Percentiles rank a stretch among this genome's conserved stretches.
Conservation (phyloP, 2,113 vertebrate species). For the Dendrocopos noguchii region DNA sequence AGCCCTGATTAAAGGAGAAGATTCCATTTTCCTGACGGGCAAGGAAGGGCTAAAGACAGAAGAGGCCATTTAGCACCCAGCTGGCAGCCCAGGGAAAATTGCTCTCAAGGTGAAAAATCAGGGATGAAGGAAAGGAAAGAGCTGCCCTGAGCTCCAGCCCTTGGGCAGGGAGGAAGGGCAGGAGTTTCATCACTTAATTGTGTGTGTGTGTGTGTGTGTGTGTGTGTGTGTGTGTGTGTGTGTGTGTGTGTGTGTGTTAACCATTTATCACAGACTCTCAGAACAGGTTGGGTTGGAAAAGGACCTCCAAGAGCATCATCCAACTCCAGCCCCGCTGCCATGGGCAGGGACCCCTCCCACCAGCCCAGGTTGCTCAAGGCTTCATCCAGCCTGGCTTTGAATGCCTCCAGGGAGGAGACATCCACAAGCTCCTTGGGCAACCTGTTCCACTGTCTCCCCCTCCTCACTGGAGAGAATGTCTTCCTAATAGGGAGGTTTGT, state of each 20-base stretch:
- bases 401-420: no score
- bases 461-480: no score
- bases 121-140: conserved; percentile 15
- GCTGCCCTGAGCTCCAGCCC: conserved; percentile 15
- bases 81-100: conserved; percentile 39
- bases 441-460: no score
- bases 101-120: conserved; percentile 10
- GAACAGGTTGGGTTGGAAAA: no score
- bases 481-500: neutral
- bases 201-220: neutral
- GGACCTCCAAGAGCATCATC: no score
- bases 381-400: no score
- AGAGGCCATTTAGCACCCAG: neutral
- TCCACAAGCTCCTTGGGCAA: no score
- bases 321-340: no score
- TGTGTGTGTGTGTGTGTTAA: neutral
- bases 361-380: no score
- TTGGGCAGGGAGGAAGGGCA: conserved; percentile 6
- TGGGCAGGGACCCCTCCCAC: no score
- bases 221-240: conserved; percentile 32
- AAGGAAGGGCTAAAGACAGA: conserved; percentile 53
- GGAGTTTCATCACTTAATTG: conserved; percentile 26
- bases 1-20: neutral
- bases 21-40: conserved; percentile 16
- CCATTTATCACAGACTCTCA: neutral